A percentile compares a stretch with the other conserved stretches of the same genome.
phyloP scores from a whole-genome alignment of 2,113 vertebrate genomes.

The Tupaia chinensis region DNA sequence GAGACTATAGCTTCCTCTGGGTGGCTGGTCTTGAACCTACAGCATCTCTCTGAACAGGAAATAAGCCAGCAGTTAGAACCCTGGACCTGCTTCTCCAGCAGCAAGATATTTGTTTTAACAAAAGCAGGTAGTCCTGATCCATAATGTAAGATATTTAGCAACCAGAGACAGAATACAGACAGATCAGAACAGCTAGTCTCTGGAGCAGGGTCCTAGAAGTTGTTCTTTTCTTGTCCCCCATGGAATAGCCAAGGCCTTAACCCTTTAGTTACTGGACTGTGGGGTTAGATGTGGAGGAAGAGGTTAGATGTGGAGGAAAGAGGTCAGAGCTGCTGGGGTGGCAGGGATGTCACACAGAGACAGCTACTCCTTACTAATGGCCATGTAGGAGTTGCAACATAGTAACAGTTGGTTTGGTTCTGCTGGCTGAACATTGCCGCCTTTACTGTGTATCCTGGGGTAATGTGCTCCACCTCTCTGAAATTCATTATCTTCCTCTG shows the following conservation, averaged over 20 bases:
- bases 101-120: background rate
- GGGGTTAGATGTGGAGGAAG: background rate
- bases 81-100: background rate
- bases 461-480: background rate
- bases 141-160: background rate
- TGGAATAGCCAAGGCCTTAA: background rate
- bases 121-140: background rate
- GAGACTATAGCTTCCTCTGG: background rate
- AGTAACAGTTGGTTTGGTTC: background rate
- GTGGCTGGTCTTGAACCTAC: background rate
- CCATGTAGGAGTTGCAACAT: background rate
- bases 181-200: background rate
- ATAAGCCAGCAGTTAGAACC: background rate
- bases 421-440: background rate
- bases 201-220: background rate
- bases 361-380: background rate
- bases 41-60: background rate
- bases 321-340: background rate
- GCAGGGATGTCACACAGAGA: background rate
- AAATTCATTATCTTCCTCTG: background rate
- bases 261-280: background rate
- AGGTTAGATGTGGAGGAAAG: no score
- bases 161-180: background rate
- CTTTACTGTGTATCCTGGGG: background rate
- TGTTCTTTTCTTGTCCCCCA: rapidly evolving